Base-by-base conservation (phyloP, 2,113 vertebrate genomes). In the Caloenas nicobarica region DNA sequence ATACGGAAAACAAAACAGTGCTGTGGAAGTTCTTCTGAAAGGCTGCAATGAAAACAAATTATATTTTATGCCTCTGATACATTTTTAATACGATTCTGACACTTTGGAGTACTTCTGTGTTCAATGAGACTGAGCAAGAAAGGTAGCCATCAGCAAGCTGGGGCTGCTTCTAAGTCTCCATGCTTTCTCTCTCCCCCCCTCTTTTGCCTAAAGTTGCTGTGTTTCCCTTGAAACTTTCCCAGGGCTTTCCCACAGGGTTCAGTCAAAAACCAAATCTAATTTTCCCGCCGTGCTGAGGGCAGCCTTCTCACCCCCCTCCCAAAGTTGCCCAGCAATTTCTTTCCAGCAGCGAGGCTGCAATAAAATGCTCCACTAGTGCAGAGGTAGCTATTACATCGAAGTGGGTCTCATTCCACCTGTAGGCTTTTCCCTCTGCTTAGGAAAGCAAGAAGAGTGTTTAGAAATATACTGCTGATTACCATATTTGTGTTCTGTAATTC, bases 401-500 rank as follows among this genome's bases (percentile, higher is more conserved):
- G 25, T 38, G 73, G n/a, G 54, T 80, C 85, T 81, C 9, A 5
- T 51, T 91, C 50, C 54, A 94, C 51, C 54, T 89, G 81, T 40
- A 85, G 70, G 77, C 42, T 80, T 94, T 90, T 57, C 23, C 31
- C 50, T 95, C 50, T 46, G 48, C 73, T 65, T 69, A 82, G 66
- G 36, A 87, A 94, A 95, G 86, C 81, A 82, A 78, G 65, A 85
- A 48, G 31, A 89, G 83, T 72, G 40, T 86, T 89, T 85, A 95
- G 91, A 96, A 95, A 96, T 85, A 92, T 62, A 72, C 29, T 72
- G 66, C 91, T 80, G 80, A 93, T 97, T 93, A 93, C 86, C 88
- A 73, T 97, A 92, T 82, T 89, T 92, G 81, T 96, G 92, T 91
- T 95, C 92, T 72, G 83, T 89, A 94, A 96, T 96, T 93, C 95